These are phyloP conservation scores for Sterrhoptilus dennistouni DNA, from an alignment of 2,113 vertebrate species.

Conservation along the genomic window DNA sequence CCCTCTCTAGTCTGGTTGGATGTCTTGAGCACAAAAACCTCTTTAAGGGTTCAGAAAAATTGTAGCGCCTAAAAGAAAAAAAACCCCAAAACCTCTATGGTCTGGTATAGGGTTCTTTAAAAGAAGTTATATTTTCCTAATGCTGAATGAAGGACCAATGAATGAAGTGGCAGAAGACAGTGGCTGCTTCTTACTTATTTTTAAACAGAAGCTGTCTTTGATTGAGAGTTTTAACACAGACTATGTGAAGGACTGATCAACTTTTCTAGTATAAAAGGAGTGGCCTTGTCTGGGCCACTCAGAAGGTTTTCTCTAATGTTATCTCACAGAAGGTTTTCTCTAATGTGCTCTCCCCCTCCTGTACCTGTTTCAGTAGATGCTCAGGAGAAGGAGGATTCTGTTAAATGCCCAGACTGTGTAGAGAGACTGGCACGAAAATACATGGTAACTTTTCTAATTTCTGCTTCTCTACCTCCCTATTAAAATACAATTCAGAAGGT, in stretches of 20 bases:
- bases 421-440: constrained; percentile 75
- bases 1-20: no score
- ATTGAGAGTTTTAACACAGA: neutral
- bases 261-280: neutral
- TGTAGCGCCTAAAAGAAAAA: neutral
- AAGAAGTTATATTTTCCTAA: rapidly evolving
- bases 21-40: neutral
- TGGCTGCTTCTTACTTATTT: neutral
- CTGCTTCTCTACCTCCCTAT: neutral
- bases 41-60: neutral
- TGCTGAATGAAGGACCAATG: neutral
- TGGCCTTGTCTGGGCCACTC: rapidly evolving
- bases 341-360: neutral
- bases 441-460: constrained; percentile 71
- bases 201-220: neutral
- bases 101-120: neutral
- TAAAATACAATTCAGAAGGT: neutral
- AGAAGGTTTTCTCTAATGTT: neutral
- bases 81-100: no score
- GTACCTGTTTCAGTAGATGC: neutral
- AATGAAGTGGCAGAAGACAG: neutral
- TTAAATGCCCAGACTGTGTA: constrained; percentile 31
- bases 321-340: neutral
- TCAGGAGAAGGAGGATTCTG: neutral
- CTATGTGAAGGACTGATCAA: neutral